phyloP scores from a whole-genome alignment of 2,113 vertebrate genomes.

The Anas platyrhynchos region DNA sequence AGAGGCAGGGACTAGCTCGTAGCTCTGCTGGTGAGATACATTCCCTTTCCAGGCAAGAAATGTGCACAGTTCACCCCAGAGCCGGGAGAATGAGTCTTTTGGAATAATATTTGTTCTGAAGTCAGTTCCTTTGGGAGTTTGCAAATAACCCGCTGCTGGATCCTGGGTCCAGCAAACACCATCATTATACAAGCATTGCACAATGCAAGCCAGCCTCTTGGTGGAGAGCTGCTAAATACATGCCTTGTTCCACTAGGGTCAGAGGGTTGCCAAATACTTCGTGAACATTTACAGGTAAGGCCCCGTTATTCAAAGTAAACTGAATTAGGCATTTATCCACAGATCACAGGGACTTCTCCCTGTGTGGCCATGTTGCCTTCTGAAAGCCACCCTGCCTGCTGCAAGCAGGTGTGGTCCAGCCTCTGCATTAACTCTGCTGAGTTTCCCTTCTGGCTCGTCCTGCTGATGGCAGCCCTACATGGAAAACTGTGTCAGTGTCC shows the following conservation, averaged over 20 bases:
- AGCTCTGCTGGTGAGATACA: background rate
- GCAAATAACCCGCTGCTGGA: background rate
- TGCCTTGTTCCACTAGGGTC: background rate
- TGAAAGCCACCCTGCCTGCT: background rate
- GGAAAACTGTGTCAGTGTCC: background rate
- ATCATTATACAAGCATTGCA: background rate
- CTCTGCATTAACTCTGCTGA: background rate
- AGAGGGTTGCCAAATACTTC: background rate
- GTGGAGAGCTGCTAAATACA: background rate
- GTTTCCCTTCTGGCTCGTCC: background rate
- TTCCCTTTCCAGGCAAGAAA: slow-evolving; percentile 5
- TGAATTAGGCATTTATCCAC: rapidly evolving
- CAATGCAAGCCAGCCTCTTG: background rate
- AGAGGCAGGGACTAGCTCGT: background rate
- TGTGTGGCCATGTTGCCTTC: background rate
- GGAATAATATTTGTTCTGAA: slow-evolving; percentile 23
- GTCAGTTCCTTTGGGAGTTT: background rate
- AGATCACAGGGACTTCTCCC: background rate
- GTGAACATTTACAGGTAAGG: background rate
- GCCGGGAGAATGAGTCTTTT: background rate
- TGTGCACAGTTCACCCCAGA: background rate
- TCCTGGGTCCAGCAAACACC: background rate
- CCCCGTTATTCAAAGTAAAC: background rate
- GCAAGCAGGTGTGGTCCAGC: background rate
- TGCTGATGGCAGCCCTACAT: background rate